Evolutionary conservation across 2,888 invertebrate genomes (phyloP), one percentile per base, ranked within the genome.

Genomic region (Eurytoma adleriae): DNA sequence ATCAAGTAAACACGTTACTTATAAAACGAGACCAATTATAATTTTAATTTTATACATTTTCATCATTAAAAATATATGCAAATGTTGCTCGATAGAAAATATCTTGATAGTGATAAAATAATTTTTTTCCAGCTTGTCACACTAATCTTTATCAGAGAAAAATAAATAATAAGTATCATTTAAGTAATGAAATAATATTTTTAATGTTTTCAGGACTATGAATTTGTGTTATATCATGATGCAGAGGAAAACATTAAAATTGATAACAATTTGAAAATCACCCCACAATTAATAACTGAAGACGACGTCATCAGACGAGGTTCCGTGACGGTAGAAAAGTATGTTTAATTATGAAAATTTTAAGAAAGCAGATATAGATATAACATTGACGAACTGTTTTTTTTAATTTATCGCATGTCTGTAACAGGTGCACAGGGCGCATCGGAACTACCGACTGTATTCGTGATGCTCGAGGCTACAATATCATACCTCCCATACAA

Each of bases 401-500:
- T 24, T 30, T 66, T 56, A 24, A 62, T 67, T 74, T 52, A 24
- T 27, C 50, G 64, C 76, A 64, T 75, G 27, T 75, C 80, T n/a
- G 40, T 57, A 75, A n/a, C 73, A 92, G 92, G 24, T 92, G 92
- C 72, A 92, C 92, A 0, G 91, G 90, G 24, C 68, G 82, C 59
- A 40, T 54, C 52, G 87, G 85, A 48, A 86, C 90, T 2, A 1
- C 56, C 0, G 89, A 90, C 0, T 95, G 95, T 84, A 84, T 85
- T 16, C 91, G 91, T 7, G 90, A 89, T 75, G 92, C 92, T 0
- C 85, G 89, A 12, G 92, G 91, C 0, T 92, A 91, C 30, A 91
- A 92, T 79, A 94, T 95, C 68, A 87, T 96, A 64, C 95, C 96
- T 0, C 96, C 96, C 0, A 90, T 96, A 3, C 91, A 93, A 40